A percentile compares a stretch with the other conserved stretches of the same genome.
phyloP scores from a whole-genome alignment of 2,888 invertebrate genomes.

The Chloromyia formosa region DNA sequence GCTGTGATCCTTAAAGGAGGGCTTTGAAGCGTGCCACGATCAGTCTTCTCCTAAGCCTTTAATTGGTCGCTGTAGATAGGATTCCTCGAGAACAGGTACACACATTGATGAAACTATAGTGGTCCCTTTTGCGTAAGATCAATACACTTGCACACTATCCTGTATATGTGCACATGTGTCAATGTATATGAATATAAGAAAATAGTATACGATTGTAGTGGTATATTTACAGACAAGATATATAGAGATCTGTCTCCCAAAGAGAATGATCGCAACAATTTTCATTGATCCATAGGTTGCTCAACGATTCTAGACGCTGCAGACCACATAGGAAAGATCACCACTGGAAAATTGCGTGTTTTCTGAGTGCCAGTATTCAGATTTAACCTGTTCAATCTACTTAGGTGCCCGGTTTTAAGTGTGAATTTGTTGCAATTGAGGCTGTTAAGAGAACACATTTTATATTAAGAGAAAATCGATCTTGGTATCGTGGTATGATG shows the following conservation, averaged over 20 bases:
- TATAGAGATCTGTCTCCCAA: not conserved
- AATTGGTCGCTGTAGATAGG: conserved; percentile 22
- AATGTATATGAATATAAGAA: not conserved
- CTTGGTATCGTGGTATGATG: too few species aligned
- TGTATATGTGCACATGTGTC: not conserved
- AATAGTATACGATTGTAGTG: not conserved
- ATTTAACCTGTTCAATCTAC: conserved; percentile 27
- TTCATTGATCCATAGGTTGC: too few species aligned
- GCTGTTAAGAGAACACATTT: not conserved
- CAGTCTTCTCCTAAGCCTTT: conserved; percentile 6
- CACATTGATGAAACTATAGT: not conserved
- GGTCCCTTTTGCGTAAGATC: conserved; percentile 3
- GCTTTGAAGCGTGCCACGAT: not conserved
- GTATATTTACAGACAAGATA: not conserved
- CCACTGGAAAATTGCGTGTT: conserved; percentile 1
- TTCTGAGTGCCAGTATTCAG: not conserved
- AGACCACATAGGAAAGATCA: not conserved
- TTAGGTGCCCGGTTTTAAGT: not conserved
- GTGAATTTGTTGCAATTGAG: not conserved
- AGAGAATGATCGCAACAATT: not conserved
- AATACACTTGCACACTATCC: not conserved
- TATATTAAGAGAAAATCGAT: too few species aligned
- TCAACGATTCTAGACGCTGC: not conserved
- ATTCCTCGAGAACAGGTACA: conserved; percentile 14
- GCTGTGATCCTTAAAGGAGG: conserved; percentile 26